phyloP scores from a whole-genome alignment of 2,888 invertebrate genomes.

The Laothoe populi region DNA sequence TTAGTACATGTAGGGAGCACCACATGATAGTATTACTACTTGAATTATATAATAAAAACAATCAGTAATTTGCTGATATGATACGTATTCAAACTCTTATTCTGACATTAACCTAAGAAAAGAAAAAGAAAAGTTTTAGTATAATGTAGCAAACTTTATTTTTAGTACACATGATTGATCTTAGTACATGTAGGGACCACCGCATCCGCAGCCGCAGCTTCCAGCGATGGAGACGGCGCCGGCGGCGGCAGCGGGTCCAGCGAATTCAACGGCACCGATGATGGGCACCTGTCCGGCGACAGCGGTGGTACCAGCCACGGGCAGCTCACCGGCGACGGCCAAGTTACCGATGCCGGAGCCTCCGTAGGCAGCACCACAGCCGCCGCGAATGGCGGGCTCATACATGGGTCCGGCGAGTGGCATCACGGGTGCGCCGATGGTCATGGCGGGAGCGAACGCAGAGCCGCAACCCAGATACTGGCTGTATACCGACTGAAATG shows the following conservation, averaged over 20 bases:
- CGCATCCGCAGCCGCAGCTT: constrained; percentile 37
- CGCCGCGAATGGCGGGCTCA: constrained; percentile 25
- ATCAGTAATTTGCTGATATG: too few species aligned
- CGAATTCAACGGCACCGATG: constrained; percentile 41
- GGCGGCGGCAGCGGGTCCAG: constrained; percentile 36
- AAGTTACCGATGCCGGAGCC: constrained; percentile 45
- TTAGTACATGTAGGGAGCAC: too few species aligned
- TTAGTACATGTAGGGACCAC: constrained; percentile 23
- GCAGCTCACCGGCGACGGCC: constrained; percentile 46
- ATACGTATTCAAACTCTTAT: too few species aligned
- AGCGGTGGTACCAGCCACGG: constrained; percentile 46
- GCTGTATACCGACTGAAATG: constrained; percentile 26
- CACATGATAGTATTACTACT: too few species aligned
- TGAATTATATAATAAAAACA: too few species aligned
- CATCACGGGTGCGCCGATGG: constrained; percentile 15
- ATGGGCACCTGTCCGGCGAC: constrained; percentile 38
- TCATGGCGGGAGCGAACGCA: constrained; percentile 5
- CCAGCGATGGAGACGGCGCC: constrained; percentile 38
- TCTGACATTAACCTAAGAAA: too few species aligned
- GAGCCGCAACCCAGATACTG: constrained; percentile 39
- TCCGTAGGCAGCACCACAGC: constrained; percentile 40
- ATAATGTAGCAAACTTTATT: too few species aligned
- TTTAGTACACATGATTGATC: too few species aligned
- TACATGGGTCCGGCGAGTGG: neutral
- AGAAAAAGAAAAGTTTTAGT: too few species aligned